A percentile compares a stretch with the other conserved stretches of the same genome.
Conservation (phyloP, 35 echinoderm and acorn worm genomes). For the Strongylocentrotus purpuratus region DNA sequence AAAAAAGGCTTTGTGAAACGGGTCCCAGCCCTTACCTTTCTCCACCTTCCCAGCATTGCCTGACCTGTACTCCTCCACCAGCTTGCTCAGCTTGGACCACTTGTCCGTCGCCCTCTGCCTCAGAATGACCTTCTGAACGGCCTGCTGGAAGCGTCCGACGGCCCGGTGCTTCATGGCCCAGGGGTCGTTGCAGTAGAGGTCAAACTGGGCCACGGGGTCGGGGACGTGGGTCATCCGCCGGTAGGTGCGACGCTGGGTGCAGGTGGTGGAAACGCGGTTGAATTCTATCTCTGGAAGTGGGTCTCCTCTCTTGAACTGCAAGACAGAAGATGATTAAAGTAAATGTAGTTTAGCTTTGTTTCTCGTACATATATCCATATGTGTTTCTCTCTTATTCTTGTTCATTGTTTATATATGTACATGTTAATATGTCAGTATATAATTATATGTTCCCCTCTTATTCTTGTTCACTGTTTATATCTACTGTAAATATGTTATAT, state of each 20-base stretch:
- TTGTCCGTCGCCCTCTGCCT: slow-evolving; percentile 74
- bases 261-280: slow-evolving; percentile 61
- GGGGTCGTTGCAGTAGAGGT: slow-evolving; percentile 84
- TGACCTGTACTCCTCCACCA: slow-evolving; percentile 74
- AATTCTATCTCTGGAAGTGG: slow-evolving; percentile 89
- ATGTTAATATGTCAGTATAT: too few relatives aligned
- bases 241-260: slow-evolving; percentile 80
- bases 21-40: slow-evolving; percentile 57
- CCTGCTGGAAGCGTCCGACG: slow-evolving; percentile 82
- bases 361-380: too few relatives aligned
- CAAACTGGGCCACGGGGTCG: slow-evolving; percentile 64
- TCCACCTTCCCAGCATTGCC: slow-evolving; percentile 77
- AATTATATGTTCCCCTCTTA: too few relatives aligned
- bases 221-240: slow-evolving; percentile 61
- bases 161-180: slow-evolving; percentile 87
- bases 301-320: slow-evolving; percentile 90
- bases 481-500: too few relatives aligned
- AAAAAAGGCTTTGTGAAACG: too few relatives aligned
- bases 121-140: slow-evolving; percentile 85
- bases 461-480: too few relatives aligned
- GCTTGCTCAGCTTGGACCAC: slow-evolving; percentile 68
- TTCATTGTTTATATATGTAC: too few relatives aligned
- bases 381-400: too few relatives aligned
- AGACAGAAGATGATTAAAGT: too few relatives aligned
- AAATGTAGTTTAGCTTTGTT: too few relatives aligned